These are phyloP conservation scores for Loxodonta africana DNA, from an alignment of 2,113 vertebrate genomes.

Conservation along the genomic window DNA sequence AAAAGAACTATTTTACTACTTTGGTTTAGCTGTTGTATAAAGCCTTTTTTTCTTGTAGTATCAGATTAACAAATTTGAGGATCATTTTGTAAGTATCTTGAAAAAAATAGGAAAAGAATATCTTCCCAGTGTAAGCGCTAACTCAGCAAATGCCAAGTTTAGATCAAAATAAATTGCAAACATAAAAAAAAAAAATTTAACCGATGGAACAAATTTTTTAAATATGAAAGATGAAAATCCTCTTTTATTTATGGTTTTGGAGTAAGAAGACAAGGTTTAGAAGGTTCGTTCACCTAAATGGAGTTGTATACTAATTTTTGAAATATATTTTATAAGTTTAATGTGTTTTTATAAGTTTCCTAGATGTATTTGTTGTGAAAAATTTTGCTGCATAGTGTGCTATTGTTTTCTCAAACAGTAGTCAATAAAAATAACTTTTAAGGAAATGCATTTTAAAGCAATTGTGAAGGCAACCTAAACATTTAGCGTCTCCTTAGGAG, in stretches of 20 bases:
- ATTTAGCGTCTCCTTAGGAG: constrained; percentile 58
- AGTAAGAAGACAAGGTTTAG: neutral
- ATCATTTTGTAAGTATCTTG: constrained; percentile 8
- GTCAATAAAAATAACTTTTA: constrained; percentile 70
- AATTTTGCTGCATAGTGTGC: constrained; percentile 27
- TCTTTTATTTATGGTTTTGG: constrained; percentile 49
- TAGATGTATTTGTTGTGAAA: constrained; percentile 39
- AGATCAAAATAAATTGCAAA: neutral
- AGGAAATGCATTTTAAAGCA: constrained; percentile 66
- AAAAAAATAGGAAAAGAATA: neutral
- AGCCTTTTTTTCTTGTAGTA: constrained; percentile 1
- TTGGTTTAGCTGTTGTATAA: constrained; percentile 10
- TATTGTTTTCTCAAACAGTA: constrained; percentile 66
- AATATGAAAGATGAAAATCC: constrained; percentile 43
- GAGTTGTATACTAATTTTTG: neutral
- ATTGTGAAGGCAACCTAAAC: constrained; percentile 74
- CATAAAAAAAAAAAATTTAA: neutral
- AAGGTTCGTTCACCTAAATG: constrained; percentile 27
- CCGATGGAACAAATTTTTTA: constrained; percentile 25
- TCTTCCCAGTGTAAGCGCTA: constrained; percentile 3
- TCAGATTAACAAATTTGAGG: neutral
- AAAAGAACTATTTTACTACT: constrained; percentile 31
- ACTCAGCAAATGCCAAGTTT: constrained; percentile 52
- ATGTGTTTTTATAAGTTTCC: constrained; percentile 10
- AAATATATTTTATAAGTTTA: neutral